Evolutionary conservation across 64 coral and sea anemone genomes (phyloP).

Genomic region (Stichodactyla mertensii): DNA sequence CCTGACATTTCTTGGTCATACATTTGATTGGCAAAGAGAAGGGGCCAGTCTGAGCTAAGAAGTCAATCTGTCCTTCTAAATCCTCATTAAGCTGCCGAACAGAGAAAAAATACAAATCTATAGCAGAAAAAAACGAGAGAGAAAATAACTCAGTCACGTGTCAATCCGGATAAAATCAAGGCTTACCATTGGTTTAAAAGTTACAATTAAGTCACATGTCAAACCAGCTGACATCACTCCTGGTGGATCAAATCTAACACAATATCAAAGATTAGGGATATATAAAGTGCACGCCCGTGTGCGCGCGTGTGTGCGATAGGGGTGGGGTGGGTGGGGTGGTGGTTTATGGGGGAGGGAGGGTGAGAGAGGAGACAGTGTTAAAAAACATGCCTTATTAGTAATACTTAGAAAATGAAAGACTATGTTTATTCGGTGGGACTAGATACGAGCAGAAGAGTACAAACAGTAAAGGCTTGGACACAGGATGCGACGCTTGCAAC

Average conservation of each 20-base stretch:
- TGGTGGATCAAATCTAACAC: slow-evolving; percentile 83
- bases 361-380: no score
- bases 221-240: slow-evolving; percentile 93
- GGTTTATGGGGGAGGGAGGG: no score
- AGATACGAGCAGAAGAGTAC: no score
- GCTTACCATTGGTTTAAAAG: slow-evolving; percentile 97
- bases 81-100: slow-evolving; percentile 85
- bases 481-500: no score
- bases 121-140: background rate
- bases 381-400: no score
- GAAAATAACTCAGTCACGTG: background rate
- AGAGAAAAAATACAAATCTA: slow-evolving; percentile 2
- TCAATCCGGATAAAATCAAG: background rate
- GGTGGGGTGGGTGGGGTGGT: no score
- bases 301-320: background rate
- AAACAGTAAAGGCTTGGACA: no score
- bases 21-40: slow-evolving; percentile 93
- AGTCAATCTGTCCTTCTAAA: slow-evolving; percentile 92
- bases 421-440: no score
- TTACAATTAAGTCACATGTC: slow-evolving; percentile 87
- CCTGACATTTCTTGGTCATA: slow-evolving; percentile 96
- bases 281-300: no score
- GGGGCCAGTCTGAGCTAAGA: slow-evolving; percentile 90
- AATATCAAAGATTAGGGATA: no score
- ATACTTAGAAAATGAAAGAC: no score